A percentile compares a stretch with the other conserved stretches of the same genome.
Conservation (phyloP, 2,113 vertebrate genomes). For the Melospiza georgiana region DNA sequence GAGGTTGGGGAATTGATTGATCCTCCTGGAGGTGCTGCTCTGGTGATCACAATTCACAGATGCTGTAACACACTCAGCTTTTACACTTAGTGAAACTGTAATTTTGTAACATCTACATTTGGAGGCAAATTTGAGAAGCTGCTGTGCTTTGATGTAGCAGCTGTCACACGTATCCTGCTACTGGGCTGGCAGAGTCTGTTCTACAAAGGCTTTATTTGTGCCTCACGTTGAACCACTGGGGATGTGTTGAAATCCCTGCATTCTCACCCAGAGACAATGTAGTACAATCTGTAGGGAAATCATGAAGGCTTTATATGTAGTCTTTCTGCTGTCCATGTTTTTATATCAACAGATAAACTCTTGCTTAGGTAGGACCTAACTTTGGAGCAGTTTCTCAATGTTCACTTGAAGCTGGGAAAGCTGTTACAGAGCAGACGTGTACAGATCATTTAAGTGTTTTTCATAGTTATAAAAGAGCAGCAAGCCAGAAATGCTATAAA, state of each 20-base stretch:
- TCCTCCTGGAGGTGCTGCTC: neutral
- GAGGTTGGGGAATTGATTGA: neutral
- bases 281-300: neutral
- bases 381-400: neutral
- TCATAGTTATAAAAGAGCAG: neutral
- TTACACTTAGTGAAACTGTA: neutral
- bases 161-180: fast-evolving
- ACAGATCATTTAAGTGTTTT: neutral
- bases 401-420: slow-evolving; percentile 4
- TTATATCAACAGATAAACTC: neutral
- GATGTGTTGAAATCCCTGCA: neutral
- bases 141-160: neutral
- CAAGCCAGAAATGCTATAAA: slow-evolving; percentile 1
- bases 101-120: neutral
- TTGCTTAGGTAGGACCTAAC: neutral
- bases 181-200: neutral
- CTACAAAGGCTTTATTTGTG: neutral
- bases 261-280: neutral
- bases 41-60: neutral
- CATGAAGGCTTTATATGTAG: neutral
- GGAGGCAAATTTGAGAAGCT: neutral
- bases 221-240: neutral
- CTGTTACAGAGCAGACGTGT: neutral
- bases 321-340: neutral
- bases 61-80: neutral